Evolutionary conservation across 2,113 vertebrate genomes (phyloP), one percentile per base, ranked within the genome.

Genomic region (Speoplatyrhinus poulsoni): DNA sequence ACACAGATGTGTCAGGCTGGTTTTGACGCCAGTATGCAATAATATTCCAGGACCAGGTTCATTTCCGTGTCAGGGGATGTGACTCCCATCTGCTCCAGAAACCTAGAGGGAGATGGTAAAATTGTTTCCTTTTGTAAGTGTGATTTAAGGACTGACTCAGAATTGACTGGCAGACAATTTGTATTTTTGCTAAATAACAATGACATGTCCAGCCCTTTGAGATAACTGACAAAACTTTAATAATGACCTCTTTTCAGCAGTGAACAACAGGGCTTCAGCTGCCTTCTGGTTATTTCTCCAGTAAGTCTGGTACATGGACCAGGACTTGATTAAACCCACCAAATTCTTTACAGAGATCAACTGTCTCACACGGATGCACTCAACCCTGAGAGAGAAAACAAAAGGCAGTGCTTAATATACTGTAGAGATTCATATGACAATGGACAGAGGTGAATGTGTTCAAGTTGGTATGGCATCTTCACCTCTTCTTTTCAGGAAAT

Each of bases 401-500:
- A 12, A 58, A 32, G 12, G n/a, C 12, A 5, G 12, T 9, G 6
- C 36, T 33, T 41, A 13, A 60, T n/a, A 60, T 9, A 60, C 33
- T 41, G 56, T 12, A 58, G 9, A n/a, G 54, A 12, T 53, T 53
- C n/a, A 15, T 12, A 15, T 12, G n/a, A 53, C 12, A 53, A 16
- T 16, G 9, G 12, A 16, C 11, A 19, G n/a, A n/a, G 56, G 13
- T 58, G 4, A 58, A 19, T 33, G 9, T 13, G 46, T 46, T 46
- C 11, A 19, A 26, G 11, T 46, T 41, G 33, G 47, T 60, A 55
- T 17, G 15, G 0, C 26, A 46, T 64, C 90, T 87, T 41, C 36
- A 95, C 94, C 93, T 93, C 67, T 92, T 85, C 83, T 95, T 95
- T 11, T 95, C 94, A 64, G 90, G 71, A 69, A 92, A 94, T 0